Percentiles rank a stretch among this genome's conserved stretches.
Evolutionary conservation across 2,888 invertebrate genomes (phyloP).

Genomic region (Ferdinandea cuprea): DNA sequence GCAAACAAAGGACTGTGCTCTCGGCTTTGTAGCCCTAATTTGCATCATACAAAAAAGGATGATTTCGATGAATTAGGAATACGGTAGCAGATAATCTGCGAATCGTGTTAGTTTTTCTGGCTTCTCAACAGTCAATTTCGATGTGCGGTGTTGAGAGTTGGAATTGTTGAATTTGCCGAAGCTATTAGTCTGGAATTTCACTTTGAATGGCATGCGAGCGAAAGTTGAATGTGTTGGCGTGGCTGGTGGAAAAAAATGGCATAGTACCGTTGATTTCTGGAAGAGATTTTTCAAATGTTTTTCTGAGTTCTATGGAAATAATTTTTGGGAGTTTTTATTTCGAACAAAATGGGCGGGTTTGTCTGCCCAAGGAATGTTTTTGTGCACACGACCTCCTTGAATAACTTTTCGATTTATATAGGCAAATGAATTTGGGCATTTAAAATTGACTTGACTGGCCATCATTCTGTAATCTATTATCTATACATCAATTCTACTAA

Average conservation of each 20-base stretch:
- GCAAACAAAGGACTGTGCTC: constrained; percentile 31
- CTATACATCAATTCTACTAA: too few species aligned
- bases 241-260: constrained; percentile 10
- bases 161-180: constrained; percentile 28
- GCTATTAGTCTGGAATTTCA: constrained; percentile 69
- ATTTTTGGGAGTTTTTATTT: constrained; percentile 7
- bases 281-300: constrained; percentile 16
- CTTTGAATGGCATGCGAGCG: constrained; percentile 59
- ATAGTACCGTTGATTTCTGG: constrained; percentile 51
- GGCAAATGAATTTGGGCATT: too few species aligned
- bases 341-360: too few species aligned
- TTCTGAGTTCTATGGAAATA: constrained; percentile 9
- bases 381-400: too few species aligned
- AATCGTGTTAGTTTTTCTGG: constrained; percentile 60
- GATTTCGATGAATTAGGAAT: constrained; percentile 55
- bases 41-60: constrained; percentile 55
- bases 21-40: constrained; percentile 26
- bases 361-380: too few species aligned
- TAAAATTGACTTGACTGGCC: too few species aligned
- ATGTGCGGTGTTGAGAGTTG: constrained; percentile 65
- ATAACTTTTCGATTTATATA: too few species aligned
- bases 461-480: too few species aligned
- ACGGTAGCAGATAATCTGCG: constrained; percentile 66
- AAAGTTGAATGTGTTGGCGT: not conserved
- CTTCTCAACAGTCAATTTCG: constrained; percentile 65